Evolutionary conservation across 2,888 invertebrate genomes (phyloP), one percentile per base, ranked within the genome.

Genomic region (Aphrophora alni): DNA sequence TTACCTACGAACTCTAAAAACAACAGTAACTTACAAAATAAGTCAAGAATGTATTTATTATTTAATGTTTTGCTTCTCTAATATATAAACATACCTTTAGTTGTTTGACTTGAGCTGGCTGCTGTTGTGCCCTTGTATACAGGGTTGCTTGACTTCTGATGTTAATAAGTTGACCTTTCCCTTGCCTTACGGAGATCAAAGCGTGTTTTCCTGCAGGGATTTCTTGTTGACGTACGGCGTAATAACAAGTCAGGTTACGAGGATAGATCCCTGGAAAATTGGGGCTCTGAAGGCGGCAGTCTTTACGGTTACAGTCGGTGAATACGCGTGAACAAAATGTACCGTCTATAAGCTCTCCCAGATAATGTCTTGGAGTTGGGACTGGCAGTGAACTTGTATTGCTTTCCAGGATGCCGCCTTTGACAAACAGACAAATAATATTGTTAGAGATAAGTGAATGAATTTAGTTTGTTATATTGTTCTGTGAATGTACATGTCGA

Each of bases 181-280:
- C 93, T 88, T 96, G 96, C 86, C 93, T 92, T 74, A 97, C 95
- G 83, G 94, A 93, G 87, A 97, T 96, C 86, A 97, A 90, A 28
- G 97, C 96, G 88, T 96, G 95, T 89, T 96, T 96, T 86, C 96
- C 96, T 86, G 92, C 92, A 82, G 96, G 95, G 86, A 95, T 93
- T 72, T 81, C 78, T 21, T 79, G 78, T 26, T 79, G 78, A 84
- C 95, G 90, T 81, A 97, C 95, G 71, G 97, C 96, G 88, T 96
- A 98, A 89, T 97, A 97, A 88, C 98, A 98, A 83, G 97, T 97
- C 86, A 98, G 92, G 89, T 97, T 97, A 85, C 97, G 92, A 3
- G 97, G 97, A 89, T 98, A 98, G 85, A 97, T 93, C 85, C 97
- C 97, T 33, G 97, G 97, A 89, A 95, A 97, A 90, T 97, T 97